Evolutionary conservation across 2,113 vertebrate species (phyloP), one percentile per base, ranked within the genome.

Genomic region (Pampusana beccarii): DNA sequence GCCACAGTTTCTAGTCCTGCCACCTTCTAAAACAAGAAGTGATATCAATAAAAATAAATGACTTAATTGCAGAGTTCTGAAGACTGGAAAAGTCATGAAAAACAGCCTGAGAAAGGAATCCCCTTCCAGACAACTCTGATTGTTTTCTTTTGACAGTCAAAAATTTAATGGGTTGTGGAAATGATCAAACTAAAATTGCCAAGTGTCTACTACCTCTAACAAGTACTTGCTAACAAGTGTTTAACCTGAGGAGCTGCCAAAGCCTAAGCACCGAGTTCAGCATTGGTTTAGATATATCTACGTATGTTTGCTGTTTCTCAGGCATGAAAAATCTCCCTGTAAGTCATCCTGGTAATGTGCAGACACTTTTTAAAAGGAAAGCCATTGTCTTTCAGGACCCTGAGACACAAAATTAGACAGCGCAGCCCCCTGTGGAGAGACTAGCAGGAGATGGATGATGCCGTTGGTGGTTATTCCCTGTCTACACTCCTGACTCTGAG

Each of bases 401-500:
- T 53, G 48, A 75, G 53, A 61, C 0, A 5, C 46, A 72, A 88
- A 92, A 89, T 67, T 81, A 79, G 62, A 53, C 16, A 61, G 33
- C 3, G 1, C 36, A 81, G 40, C 6, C 9, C 70, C 46, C 57
- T 50, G 46, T 75, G 74, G 80, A 83, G 48, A 38, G 50, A 66
- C 19, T 44, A 74, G 44, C 44, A 57, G 57, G n/a, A 80, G n/a
- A 53, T 93, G 53, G 57, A 65, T 7, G 3, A 79, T 69, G 54
- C 53, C 33, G 16, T 18, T 42, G n/a, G 72, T 88, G 80, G 85
- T 29, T 86, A 21, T 92, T 88, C 42, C 31, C 48, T 64, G 69
- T 84, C 50, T 79, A 91, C 81, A 92, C 50, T 20, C 28, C 78
- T 84, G 77, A 86, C 66, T 95, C 75, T 65, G 48, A 90, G 79